Percentiles rank a stretch among this genome's conserved stretches.
These are phyloP conservation scores for Anoplophora glabripennis DNA, from an alignment of 1,140 invertebrate species.

Conservation along the genomic window DNA sequence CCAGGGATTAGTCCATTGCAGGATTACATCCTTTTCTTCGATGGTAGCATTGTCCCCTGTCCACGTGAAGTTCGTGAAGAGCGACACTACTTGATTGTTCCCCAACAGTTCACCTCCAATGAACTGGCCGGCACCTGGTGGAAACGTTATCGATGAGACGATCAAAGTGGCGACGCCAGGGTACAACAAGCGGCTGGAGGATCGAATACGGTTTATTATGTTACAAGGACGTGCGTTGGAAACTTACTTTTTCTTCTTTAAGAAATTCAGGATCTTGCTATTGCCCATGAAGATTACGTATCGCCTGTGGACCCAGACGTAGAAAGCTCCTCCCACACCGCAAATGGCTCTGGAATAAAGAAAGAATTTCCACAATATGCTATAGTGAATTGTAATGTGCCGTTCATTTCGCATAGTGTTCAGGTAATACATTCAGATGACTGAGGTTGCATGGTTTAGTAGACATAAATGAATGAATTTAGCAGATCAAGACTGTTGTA, in stretches of 20 bases:
- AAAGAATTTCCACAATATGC: not conserved
- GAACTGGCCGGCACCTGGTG: constrained; percentile 80
- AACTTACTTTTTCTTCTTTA: constrained; percentile 94
- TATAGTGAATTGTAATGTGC: too few species aligned
- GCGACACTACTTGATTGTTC: constrained; percentile 78
- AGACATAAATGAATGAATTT: too few species aligned
- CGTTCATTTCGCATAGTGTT: too few species aligned
- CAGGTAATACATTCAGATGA: too few species aligned
- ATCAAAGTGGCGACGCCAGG: constrained; percentile 80
- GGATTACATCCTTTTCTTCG: constrained; percentile 79
- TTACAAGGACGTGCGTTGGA: constrained; percentile 3
- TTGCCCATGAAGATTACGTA: constrained; percentile 95
- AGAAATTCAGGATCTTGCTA: constrained; percentile 87
- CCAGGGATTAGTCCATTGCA: constrained; percentile 86
- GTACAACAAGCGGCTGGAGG: constrained; percentile 83
- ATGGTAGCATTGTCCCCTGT: constrained; percentile 73
- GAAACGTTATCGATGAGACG: constrained; percentile 82
- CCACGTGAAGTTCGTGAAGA: constrained; percentile 98
- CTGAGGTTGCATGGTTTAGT: too few species aligned
- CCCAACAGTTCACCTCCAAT: constrained; percentile 83
- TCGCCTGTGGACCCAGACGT: constrained; percentile 86
- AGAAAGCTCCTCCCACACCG: constrained; percentile 88
- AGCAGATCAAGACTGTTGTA: too few species aligned
- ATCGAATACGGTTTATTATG: constrained; percentile 19
- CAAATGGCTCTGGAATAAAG: constrained; percentile 67